phyloP scores from a whole-genome alignment of 2,888 invertebrate species.

The Caenorhabditis panamensis region DNA sequence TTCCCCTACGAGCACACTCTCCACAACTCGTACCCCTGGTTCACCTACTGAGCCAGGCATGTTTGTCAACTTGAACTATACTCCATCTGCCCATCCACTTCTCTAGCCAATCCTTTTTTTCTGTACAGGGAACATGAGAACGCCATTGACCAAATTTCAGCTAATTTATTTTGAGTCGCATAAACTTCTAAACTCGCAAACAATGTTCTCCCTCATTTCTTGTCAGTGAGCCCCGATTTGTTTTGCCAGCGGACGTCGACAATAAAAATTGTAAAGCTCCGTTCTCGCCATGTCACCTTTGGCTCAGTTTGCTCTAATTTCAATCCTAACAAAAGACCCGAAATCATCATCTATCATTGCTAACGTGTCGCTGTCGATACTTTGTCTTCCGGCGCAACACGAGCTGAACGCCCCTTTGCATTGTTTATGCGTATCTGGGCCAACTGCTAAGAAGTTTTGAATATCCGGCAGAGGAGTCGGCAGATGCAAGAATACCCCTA shows the following conservation, averaged over 20 bases:
- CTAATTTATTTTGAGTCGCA: slow-evolving; percentile 17
- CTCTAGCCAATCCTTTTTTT: slow-evolving; percentile 13
- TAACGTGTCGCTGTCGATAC: slow-evolving; percentile 56
- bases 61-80: slow-evolving; percentile 50
- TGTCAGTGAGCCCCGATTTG: background rate
- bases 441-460: slow-evolving; percentile 57
- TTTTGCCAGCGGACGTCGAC: slow-evolving; percentile 23
- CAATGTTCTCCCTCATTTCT: background rate
- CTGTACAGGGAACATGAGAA: slow-evolving; percentile 3
- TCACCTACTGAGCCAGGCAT: slow-evolving; percentile 42
- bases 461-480: slow-evolving; percentile 42
- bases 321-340: slow-evolving; percentile 36
- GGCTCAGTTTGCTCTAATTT: slow-evolving; percentile 48
- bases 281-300: background rate
- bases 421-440: slow-evolving; percentile 50
- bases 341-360: slow-evolving; percentile 39
- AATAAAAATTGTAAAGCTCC: slow-evolving; percentile 32
- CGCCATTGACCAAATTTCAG: slow-evolving; percentile 31
- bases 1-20: slow-evolving; percentile 42
- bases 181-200: background rate
- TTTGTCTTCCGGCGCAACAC: slow-evolving; percentile 27
- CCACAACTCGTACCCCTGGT: slow-evolving; percentile 39
- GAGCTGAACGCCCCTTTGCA: slow-evolving; percentile 18
- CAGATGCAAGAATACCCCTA: slow-evolving; percentile 37
- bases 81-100: slow-evolving; percentile 8